These are phyloP conservation scores for Paracentrotus lividus DNA, from an alignment of 53 echinoderm and acorn worm species.

Conservation along the genomic window DNA sequence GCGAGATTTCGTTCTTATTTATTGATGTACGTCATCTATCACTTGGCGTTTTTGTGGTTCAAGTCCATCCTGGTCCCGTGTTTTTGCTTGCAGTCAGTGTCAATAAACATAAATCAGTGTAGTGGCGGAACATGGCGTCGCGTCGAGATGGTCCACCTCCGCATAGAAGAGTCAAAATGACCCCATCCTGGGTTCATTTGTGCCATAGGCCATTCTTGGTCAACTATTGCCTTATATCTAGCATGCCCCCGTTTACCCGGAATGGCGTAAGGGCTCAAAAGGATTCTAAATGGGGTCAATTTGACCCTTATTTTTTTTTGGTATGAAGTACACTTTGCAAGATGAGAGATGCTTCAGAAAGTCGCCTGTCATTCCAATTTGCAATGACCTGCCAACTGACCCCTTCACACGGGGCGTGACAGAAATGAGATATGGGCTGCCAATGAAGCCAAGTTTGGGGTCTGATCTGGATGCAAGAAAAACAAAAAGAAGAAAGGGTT, in stretches of 20 bases:
- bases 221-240: no score
- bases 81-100: not conserved
- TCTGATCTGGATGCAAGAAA: not conserved
- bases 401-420: constrained; percentile 42
- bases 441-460: not conserved
- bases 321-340: not conserved
- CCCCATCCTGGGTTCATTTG: no score
- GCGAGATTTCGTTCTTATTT: not conserved
- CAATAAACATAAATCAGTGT: not conserved
- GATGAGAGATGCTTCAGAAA: constrained; percentile 27
- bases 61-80: not conserved
- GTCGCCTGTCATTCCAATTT: constrained; percentile 45
- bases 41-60: not conserved
- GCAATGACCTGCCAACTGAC: constrained; percentile 36
- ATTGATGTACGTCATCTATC: not conserved
- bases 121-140: not conserved
- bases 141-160: not conserved
- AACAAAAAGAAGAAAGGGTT: no score
- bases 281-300: no score
- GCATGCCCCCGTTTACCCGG: no score
- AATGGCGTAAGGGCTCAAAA: no score
- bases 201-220: no score
- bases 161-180: no score
- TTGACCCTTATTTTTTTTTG: no score
- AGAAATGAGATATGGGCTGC: constrained; percentile 61